Evolutionary conservation across 2,888 invertebrate genomes (phyloP).

Genomic region (Thereva nobilitata): DNA sequence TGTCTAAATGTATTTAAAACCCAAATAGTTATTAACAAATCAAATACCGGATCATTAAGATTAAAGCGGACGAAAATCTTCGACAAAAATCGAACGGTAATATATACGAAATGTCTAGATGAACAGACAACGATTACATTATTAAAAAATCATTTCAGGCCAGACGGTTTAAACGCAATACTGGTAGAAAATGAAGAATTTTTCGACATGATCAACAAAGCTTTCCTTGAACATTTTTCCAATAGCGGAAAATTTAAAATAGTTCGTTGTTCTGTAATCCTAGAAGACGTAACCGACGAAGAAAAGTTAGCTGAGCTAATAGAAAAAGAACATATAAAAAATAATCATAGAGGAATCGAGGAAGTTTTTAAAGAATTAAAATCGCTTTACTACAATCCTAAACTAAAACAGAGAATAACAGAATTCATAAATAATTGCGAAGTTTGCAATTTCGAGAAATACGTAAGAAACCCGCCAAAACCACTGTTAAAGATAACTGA

Average conservation of each 20-base stretch:
- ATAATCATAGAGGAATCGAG: conserved; percentile 42
- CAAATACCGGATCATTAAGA: conserved; percentile 23
- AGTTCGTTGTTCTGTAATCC: not conserved
- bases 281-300: conserved; percentile 36
- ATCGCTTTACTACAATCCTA: conserved; percentile 39
- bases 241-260: conserved; percentile 5
- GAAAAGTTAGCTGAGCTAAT: conserved; percentile 38
- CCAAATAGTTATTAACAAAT: conserved; percentile 34
- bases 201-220: not conserved
- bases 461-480: conserved; percentile 41
- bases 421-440: no score
- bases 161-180: no score
- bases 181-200: conserved; percentile 29
- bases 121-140: no score
- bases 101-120: no score
- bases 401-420: no score
- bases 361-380: conserved; percentile 40
- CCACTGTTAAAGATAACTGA: conserved; percentile 31
- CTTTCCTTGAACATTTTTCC: not conserved
- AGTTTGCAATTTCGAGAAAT: conserved; percentile 39
- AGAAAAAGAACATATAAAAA: conserved; percentile 39
- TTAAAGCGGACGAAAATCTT: no score
- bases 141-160: no score
- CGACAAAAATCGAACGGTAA: no score
- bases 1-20: conserved; percentile 40